phyloP scores from a whole-genome alignment of 2,797 vertebrate genomes.

The Xenops minutus region DNA sequence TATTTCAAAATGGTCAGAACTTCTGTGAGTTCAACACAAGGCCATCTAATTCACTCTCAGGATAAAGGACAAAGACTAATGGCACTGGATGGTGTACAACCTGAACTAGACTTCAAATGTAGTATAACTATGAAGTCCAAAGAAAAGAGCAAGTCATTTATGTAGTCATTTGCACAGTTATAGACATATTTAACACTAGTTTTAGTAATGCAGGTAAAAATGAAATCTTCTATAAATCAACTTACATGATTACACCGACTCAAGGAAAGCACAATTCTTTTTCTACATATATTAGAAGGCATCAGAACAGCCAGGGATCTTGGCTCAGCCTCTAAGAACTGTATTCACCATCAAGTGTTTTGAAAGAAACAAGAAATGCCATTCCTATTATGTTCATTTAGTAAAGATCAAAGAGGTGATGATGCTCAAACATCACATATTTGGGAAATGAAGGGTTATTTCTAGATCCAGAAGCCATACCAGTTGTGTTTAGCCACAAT shows the following conservation, averaged over 20 bases:
- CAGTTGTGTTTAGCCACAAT: neutral
- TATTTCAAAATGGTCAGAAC: neutral
- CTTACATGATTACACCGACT: neutral
- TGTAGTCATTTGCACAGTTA: neutral
- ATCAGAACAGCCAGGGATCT: neutral
- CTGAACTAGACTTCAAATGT: fast-evolving
- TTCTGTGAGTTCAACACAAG: neutral
- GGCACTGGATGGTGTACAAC: neutral
- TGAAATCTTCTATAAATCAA: neutral
- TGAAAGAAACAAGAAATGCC: conserved; percentile 7
- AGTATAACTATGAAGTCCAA: neutral
- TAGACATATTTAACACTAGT: neutral
- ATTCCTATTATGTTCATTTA: neutral
- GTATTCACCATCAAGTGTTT: neutral
- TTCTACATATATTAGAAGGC: neutral
- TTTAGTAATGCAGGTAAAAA: neutral
- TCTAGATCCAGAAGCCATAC: neutral
- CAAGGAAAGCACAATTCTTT: neutral
- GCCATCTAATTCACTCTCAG: neutral
- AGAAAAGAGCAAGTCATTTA: neutral
- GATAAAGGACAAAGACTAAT: neutral
- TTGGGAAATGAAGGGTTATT: neutral
- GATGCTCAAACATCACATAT: neutral
- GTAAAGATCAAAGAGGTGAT: conserved; percentile 5
- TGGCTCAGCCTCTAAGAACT: neutral